Conservation (phyloP, 2,888 invertebrate species). For the Pecten maximus region DNA sequence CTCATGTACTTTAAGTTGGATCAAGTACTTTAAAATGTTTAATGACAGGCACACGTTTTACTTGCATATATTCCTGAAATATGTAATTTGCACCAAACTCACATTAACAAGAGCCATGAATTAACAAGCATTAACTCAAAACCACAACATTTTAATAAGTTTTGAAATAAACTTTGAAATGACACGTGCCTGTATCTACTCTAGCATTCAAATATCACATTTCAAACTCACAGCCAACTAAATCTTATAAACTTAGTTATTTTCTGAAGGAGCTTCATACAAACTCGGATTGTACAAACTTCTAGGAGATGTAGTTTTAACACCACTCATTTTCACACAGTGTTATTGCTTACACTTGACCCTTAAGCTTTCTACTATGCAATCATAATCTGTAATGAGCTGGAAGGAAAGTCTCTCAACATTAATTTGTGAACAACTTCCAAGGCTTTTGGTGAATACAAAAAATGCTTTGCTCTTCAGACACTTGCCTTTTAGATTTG, state of each 20-base stretch:
- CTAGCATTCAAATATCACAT: neutral
- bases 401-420: neutral
- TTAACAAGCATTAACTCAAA: neutral
- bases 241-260: neutral
- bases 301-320: neutral
- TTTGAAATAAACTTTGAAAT: neutral
- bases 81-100: neutral
- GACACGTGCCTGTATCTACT: neutral
- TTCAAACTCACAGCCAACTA: neutral
- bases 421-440: neutral
- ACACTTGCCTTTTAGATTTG: neutral
- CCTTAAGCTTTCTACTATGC: neutral
- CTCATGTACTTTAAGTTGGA: neutral
- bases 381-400: neutral
- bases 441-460: neutral
- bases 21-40: neutral
- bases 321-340: neutral
- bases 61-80: neutral
- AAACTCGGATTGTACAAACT: neutral
- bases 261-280: neutral
- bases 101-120: neutral
- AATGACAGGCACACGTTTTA: neutral
- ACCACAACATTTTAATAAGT: neutral
- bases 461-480: neutral
- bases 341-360: slow-evolving; percentile 18